Base-by-base conservation (phyloP, 2,888 invertebrate genomes). In the Drosophila stalkeri region DNA sequence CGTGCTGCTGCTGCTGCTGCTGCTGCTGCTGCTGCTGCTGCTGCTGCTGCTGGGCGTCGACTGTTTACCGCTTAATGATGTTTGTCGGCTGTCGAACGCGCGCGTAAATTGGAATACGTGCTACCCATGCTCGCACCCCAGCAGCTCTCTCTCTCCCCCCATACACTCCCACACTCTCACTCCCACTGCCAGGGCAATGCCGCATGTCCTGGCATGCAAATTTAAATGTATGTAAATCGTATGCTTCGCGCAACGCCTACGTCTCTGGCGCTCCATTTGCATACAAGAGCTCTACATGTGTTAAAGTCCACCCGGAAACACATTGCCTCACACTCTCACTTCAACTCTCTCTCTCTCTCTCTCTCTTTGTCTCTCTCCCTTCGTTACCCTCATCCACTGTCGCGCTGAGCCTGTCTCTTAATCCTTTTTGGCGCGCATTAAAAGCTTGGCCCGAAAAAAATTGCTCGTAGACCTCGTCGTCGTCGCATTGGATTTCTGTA, bases 181-280 rank as follows among this genome's bases (percentile, higher is more conserved):
- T 41, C 12, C 4, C 7, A 14, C 35, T 27, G 5, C 35, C 35
- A 35, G 35, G 35, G 4, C 12, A 11, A 14, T 6, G 14, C 14
- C 5, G 37, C 64, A 51, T 77, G 81, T 71, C 62, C 44, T 69
- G 59, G 72, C 63, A 81, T 84, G 79, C 73, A 82, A 86, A 82
- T 86, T 86, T 82, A 77, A 86, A 86, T 82, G 73, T 82, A 83
- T 83, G 83, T 82, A 86, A 83, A 83, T 83, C 84, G 80, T 76
- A 80, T 82, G 80, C 86, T 73, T 71, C 60, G 69, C 86, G 71
- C 59, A 47, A 80, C 77, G 76, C 80, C 79, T 64, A 63, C 73
- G 49, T 73, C 77, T 72, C 35, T 39, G 41, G 46, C 56, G 64
- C 49, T 14, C 49, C 69, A 81, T 81, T 81, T 81, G 85, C 81